These are phyloP conservation scores for Drosophila merina DNA, from an alignment of 2,888 invertebrate species.

Conservation along the genomic window DNA sequence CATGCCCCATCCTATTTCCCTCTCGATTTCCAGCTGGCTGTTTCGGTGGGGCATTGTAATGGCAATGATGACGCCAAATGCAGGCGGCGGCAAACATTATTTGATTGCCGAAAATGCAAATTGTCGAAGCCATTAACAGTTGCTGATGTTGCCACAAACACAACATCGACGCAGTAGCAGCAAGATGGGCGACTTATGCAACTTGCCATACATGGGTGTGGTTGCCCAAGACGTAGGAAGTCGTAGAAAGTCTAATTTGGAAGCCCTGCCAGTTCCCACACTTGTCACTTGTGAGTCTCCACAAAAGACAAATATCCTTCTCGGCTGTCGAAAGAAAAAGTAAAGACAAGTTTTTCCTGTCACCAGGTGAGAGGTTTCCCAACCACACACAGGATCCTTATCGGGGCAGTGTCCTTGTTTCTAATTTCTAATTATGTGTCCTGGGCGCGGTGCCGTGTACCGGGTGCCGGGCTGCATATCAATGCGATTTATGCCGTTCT, in stretches of 20 bases:
- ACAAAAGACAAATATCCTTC: no score
- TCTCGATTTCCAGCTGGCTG: neutral
- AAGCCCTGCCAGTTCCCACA: neutral
- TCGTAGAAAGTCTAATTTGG: neutral
- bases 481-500: constrained; percentile 69
- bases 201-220: neutral
- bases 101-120: constrained; percentile 47
- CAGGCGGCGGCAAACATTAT: constrained; percentile 44
- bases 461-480: constrained; percentile 55
- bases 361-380: neutral
- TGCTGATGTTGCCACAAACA: constrained; percentile 31
- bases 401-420: constrained; percentile 40
- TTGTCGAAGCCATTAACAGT: constrained; percentile 45
- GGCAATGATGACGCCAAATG: constrained; percentile 38
- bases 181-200: no score
- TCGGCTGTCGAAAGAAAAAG: no score
- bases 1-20: neutral
- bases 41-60: constrained; percentile 19
- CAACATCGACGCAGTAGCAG: neutral
- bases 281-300: no score
- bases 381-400: constrained; percentile 48
- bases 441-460: neutral
- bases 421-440: constrained; percentile 39
- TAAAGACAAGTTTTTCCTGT: neutral
- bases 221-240: no score